A percentile compares a stretch with the other conserved stretches of the same genome.
These are phyloP conservation scores for Pseudomyrmex gracilis DNA, from an alignment of 1,140 invertebrate species.

Conservation along the genomic window DNA sequence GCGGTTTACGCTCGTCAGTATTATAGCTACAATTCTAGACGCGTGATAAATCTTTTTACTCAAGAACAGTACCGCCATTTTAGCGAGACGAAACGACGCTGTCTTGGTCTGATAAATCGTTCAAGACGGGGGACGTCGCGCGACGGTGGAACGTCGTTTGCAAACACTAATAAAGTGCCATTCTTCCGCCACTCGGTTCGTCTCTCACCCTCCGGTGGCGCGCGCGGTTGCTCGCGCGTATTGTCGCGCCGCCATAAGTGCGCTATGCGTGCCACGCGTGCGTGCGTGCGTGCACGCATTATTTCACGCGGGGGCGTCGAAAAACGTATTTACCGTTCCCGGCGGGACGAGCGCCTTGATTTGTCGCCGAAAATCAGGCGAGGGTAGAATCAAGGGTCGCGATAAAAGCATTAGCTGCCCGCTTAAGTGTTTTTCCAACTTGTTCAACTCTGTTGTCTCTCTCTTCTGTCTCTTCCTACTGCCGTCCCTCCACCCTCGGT, in stretches of 20 bases:
- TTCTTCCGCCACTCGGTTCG: slow-evolving; percentile 67
- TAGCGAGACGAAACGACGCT: slow-evolving; percentile 34
- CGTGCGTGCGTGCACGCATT: slow-evolving; percentile 63
- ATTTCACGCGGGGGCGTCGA: slow-evolving; percentile 75
- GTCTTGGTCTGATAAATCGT: slow-evolving; percentile 54
- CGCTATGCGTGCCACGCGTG: slow-evolving; percentile 36
- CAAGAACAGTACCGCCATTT: slow-evolving; percentile 30
- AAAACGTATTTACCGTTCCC: slow-evolving; percentile 79
- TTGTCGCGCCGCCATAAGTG: slow-evolving; percentile 65
- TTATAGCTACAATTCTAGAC: slow-evolving; percentile 2
- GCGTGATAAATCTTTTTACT: slow-evolving; percentile 3
- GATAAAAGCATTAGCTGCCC: slow-evolving; percentile 80
- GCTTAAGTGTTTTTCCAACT: slow-evolving; percentile 79
- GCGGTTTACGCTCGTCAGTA: slow-evolving; percentile 15
- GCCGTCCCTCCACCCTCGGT: slow-evolving; percentile 35
- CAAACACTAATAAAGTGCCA: slow-evolving; percentile 68
- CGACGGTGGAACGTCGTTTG: slow-evolving; percentile 48
- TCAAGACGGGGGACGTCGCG: slow-evolving; percentile 31
- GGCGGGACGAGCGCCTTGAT: slow-evolving; percentile 82
- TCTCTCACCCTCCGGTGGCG: slow-evolving; percentile 60
- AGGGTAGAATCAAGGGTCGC: slow-evolving; percentile 75
- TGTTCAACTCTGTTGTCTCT: slow-evolving; percentile 63
- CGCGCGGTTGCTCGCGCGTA: slow-evolving; percentile 61
- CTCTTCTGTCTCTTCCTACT: slow-evolving; percentile 20
- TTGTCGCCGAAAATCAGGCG: slow-evolving; percentile 74